These are phyloP conservation scores for Notarius lentiginosus DNA, from an alignment of 2,113 vertebrate genomes.

Conservation along the genomic window DNA sequence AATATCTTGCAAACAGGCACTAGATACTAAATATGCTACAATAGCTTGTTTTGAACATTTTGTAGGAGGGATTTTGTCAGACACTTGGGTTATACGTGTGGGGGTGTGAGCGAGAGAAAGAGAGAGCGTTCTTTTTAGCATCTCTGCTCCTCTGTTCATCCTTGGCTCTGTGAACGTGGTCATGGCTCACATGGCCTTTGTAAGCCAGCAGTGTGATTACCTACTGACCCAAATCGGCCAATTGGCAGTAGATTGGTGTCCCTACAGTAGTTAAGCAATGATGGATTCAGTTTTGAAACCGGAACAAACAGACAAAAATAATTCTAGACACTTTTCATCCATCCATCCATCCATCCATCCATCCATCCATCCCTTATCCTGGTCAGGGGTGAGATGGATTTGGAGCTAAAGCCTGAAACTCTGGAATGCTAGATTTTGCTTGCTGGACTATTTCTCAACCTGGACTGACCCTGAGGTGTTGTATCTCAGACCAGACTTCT, in stretches of 20 bases:
- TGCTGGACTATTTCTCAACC: not conserved
- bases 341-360: not conserved
- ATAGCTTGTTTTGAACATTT: not conserved
- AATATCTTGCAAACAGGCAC: not conserved
- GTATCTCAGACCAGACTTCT: not conserved
- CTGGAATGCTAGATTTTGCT: not conserved
- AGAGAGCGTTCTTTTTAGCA: not conserved
- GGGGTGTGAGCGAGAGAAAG: not conserved
- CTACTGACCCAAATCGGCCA: slow-evolving; percentile 73
- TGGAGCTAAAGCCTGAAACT: not conserved
- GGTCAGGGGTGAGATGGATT: not conserved
- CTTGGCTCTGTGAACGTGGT: slow-evolving; percentile 44
- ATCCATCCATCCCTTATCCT: not conserved
- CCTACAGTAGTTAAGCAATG: not conserved
- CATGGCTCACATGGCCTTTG: slow-evolving; percentile 58
- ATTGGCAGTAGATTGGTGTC: slow-evolving; percentile 60
- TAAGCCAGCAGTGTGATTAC: slow-evolving; percentile 70
- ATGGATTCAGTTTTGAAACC: not conserved
- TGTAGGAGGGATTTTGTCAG: not conserved
- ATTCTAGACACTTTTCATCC: not conserved
- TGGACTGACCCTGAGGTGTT: not conserved
- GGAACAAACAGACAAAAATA: not conserved
- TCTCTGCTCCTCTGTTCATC: not conserved
- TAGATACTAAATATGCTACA: not conserved
- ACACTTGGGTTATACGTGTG: not conserved